Conservation (phyloP, 2,888 invertebrate genomes). For the Lepidocyrtinus sp. region DNA sequence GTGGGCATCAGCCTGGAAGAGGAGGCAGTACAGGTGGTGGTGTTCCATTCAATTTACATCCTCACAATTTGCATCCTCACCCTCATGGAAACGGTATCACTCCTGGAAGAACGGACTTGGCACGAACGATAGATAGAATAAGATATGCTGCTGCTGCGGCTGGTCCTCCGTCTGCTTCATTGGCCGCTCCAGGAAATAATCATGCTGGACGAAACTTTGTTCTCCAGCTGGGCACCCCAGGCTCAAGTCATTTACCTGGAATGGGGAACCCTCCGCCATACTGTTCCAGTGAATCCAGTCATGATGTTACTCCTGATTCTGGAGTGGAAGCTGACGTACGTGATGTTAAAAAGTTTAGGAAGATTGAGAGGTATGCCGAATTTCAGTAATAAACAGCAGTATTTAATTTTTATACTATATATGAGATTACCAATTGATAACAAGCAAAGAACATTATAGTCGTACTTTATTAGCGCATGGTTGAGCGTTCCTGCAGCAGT, state of each 20-base stretch:
- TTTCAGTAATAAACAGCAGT: too few species aligned
- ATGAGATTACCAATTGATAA: too few species aligned
- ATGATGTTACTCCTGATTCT: conserved; percentile 70
- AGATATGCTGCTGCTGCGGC: conserved; percentile 69
- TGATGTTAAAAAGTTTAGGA: too few species aligned
- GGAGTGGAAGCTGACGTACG: too few species aligned
- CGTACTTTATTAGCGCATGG: too few species aligned
- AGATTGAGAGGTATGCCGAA: too few species aligned
- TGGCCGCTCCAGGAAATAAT: conserved; percentile 65
- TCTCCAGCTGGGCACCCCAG: conserved; percentile 68
- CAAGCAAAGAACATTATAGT: too few species aligned
- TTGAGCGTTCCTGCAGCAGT: too few species aligned
- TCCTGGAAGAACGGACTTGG: conserved; percentile 68
- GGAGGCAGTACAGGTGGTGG: conserved; percentile 61
- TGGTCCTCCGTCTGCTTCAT: conserved; percentile 64
- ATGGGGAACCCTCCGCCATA: conserved; percentile 70
- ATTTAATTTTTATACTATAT: too few species aligned
- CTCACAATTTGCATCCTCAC: conserved; percentile 67
- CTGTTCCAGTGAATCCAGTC: conserved; percentile 70
- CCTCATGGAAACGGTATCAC: conserved; percentile 62
- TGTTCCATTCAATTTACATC: conserved; percentile 68
- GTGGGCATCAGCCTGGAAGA: conserved; percentile 66
- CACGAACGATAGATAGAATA: conserved; percentile 70
- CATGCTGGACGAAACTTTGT: conserved; percentile 70
- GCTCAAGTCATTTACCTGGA: conserved; percentile 67